A percentile compares a stretch with the other conserved stretches of the same genome.
phyloP scores from a whole-genome alignment of 2,888 invertebrate species.

The Hypercompe scribonia region DNA sequence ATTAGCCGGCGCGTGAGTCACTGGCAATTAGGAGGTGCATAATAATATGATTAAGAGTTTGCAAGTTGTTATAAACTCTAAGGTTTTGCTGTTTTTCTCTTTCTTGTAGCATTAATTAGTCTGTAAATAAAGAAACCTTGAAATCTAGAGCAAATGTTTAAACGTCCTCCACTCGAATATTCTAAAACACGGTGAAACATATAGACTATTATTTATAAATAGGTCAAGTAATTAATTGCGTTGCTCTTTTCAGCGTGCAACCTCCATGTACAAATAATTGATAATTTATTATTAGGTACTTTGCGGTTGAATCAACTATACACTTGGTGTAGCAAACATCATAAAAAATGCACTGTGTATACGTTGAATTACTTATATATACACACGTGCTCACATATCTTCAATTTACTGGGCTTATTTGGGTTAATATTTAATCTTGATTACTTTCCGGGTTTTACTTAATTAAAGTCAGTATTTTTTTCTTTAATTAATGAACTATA shows the following conservation, averaged over 20 bases:
- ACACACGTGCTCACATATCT: background rate
- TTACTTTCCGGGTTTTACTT: background rate
- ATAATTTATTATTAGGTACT: slow-evolving; percentile 24
- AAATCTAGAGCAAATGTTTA: background rate
- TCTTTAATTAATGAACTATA: background rate
- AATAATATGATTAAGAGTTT: background rate
- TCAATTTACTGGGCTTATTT: background rate
- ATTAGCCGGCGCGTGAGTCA: background rate
- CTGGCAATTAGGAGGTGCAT: background rate
- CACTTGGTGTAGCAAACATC: slow-evolving; percentile 54
- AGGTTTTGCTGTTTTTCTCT: background rate
- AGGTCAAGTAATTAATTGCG: slow-evolving; percentile 4
- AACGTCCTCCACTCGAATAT: background rate
- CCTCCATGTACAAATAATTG: slow-evolving; percentile 32
- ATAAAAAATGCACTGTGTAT: slow-evolving; percentile 58
- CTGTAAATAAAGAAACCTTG: background rate
- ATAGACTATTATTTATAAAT: background rate
- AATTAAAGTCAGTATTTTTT: background rate
- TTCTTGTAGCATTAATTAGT: too few species aligned
- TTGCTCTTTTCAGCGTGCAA: slow-evolving; percentile 27
- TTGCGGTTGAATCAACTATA: slow-evolving; percentile 39
- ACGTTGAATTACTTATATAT: slow-evolving; percentile 43
- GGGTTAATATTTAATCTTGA: slow-evolving; percentile 7
- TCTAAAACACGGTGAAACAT: background rate
- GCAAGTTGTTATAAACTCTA: background rate